Evolutionary conservation across 2,113 vertebrate species (phyloP).

Genomic region (Tupaia chinensis): DNA sequence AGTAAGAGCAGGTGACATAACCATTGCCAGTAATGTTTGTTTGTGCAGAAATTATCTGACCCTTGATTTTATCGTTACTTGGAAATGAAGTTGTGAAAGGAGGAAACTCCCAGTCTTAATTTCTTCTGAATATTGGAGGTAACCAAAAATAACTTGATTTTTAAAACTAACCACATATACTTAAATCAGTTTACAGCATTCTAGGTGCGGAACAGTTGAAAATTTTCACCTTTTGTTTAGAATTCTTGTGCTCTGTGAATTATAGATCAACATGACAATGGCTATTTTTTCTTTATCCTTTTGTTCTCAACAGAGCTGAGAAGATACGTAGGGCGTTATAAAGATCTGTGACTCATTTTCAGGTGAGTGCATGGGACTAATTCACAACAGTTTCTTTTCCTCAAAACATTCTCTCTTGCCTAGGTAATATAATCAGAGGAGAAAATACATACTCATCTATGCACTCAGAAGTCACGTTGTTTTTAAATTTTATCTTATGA

Average conservation of each 20-base stretch:
- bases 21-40: background rate
- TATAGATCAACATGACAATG: background rate
- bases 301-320: background rate
- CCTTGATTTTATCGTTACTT: background rate
- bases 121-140: background rate
- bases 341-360: background rate
- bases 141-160: background rate
- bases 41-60: background rate
- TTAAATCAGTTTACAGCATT: background rate
- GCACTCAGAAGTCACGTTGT: background rate
- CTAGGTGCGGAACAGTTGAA: background rate
- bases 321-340: background rate
- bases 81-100: background rate
- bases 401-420: background rate
- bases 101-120: background rate
- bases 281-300: constrained; percentile 9
- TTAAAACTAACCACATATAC: background rate
- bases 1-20: background rate
- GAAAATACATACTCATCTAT: background rate
- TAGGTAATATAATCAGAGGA: background rate
- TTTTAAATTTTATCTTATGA: background rate
- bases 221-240: background rate
- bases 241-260: background rate
- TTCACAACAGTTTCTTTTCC: background rate
- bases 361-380: background rate